Conservation (phyloP, 1,140 invertebrate species). For the Saccostrea glomerata region DNA sequence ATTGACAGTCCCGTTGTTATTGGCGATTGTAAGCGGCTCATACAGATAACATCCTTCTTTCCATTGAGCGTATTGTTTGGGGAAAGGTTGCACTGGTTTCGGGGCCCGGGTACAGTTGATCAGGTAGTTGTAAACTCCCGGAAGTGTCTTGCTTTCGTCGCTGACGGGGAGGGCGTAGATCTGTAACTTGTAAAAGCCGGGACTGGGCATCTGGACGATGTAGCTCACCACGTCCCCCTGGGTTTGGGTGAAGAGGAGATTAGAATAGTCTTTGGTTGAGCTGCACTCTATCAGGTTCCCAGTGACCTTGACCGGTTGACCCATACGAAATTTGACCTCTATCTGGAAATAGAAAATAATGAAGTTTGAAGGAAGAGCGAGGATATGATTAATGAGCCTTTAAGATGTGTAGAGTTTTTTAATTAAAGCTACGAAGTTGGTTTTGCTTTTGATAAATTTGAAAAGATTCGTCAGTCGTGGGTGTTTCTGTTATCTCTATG, state of each 20-base stretch:
- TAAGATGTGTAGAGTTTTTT: background rate
- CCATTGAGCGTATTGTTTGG: conserved; percentile 80
- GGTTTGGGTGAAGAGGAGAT: conserved; percentile 72
- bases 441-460: background rate
- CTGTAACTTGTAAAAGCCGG: conserved; percentile 77
- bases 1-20: conserved; percentile 59
- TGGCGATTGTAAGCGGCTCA: conserved; percentile 72
- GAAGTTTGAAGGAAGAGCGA: background rate
- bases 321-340: conserved; percentile 69
- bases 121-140: conserved; percentile 78
- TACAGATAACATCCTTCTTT: conserved; percentile 78
- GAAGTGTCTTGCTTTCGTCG: conserved; percentile 75
- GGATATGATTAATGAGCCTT: background rate
- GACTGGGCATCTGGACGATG: conserved; percentile 67
- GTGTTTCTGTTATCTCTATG: background rate
- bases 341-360: conserved; percentile 55
- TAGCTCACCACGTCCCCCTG: conserved; percentile 63
- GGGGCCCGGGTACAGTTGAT: conserved; percentile 66
- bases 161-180: conserved; percentile 73
- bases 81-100: conserved; percentile 72
- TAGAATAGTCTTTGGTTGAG: conserved; percentile 63
- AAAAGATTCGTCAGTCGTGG: background rate
- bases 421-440: background rate
- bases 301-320: conserved; percentile 68
- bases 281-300: conserved; percentile 67